Conservation (phyloP, 2,797 vertebrate species). For the Triplophysa bombifrons region DNA sequence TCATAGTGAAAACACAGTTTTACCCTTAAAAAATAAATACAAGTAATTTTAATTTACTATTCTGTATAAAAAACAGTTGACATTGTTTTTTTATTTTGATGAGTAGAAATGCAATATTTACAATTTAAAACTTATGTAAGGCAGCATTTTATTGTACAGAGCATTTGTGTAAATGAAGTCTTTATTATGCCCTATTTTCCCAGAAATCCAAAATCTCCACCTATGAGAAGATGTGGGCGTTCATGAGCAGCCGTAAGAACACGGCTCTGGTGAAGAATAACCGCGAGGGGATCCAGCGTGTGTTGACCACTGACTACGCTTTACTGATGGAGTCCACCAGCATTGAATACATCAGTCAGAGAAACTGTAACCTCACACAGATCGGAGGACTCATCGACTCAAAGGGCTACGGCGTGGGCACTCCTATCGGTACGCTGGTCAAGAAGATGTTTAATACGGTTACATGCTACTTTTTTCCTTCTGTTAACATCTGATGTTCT, state of each 20-base stretch:
- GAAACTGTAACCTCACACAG: constrained; percentile 99
- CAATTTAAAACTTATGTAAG: too few species aligned
- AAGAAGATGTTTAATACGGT: too few species aligned
- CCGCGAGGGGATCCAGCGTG: constrained; percentile 92
- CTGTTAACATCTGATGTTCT: background rate
- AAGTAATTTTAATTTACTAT: too few species aligned
- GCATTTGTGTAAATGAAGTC: too few species aligned
- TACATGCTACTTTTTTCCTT: too few species aligned
- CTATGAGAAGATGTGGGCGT: constrained; percentile 99
- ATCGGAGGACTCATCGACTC: constrained; percentile 97
- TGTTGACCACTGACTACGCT: constrained; percentile 94
- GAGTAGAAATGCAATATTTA: too few species aligned
- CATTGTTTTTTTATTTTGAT: too few species aligned
- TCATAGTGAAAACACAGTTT: too few species aligned
- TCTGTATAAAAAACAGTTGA: too few species aligned
- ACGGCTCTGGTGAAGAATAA: constrained; percentile 94
- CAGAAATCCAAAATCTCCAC: constrained; percentile 99
- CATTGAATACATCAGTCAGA: constrained; percentile 97
- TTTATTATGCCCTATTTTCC: background rate
- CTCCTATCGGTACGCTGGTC: constrained; percentile 88
- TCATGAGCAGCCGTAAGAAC: constrained; percentile 98
- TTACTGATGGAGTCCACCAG: constrained; percentile 98
- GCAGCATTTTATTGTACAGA: background rate
- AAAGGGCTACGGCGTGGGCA: constrained; percentile 97
- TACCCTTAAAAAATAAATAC: too few species aligned